These are phyloP conservation scores for Helicoverpa armigera DNA, from an alignment of 1,140 invertebrate genomes.

Conservation along the genomic window DNA sequence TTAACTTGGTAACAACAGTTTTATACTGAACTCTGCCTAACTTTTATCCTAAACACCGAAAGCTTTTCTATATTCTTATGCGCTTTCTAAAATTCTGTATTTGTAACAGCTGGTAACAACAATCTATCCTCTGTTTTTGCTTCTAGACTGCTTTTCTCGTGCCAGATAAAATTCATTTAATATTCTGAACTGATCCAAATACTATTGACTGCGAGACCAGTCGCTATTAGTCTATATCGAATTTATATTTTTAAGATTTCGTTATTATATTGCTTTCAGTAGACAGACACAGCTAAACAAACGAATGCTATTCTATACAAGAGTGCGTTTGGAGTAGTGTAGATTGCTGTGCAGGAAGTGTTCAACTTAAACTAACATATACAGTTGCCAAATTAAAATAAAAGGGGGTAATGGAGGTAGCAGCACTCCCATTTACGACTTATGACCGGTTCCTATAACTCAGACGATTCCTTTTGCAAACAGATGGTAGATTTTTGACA, in stretches of 20 bases:
- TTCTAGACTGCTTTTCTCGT: conserved; percentile 19
- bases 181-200: conserved; percentile 6
- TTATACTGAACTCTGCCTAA: conserved; percentile 32
- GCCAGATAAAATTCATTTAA: neutral
- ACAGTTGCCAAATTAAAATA: conserved; percentile 40
- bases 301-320: conserved; percentile 39
- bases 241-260: conserved; percentile 8
- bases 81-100: conserved; percentile 35
- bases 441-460: too few species aligned
- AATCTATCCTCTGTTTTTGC: conserved; percentile 15
- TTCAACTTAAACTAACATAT: conserved; percentile 41
- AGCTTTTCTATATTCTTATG: conserved; percentile 65
- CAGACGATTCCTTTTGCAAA: too few species aligned
- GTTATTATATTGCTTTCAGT: conserved; percentile 35
- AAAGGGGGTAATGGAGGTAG: conserved; percentile 36
- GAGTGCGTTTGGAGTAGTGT: conserved; percentile 40
- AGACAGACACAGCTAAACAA: conserved; percentile 29
- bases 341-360: conserved; percentile 47
- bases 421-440: conserved; percentile 42
- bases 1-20: conserved; percentile 9
- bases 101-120: conserved; percentile 12
- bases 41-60: conserved; percentile 63
- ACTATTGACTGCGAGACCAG: conserved; percentile 30
- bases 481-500: too few species aligned
- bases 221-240: conserved; percentile 6